Conservation (phyloP, 1,140 invertebrate species). For the Lepidurus arcticus region DNA sequence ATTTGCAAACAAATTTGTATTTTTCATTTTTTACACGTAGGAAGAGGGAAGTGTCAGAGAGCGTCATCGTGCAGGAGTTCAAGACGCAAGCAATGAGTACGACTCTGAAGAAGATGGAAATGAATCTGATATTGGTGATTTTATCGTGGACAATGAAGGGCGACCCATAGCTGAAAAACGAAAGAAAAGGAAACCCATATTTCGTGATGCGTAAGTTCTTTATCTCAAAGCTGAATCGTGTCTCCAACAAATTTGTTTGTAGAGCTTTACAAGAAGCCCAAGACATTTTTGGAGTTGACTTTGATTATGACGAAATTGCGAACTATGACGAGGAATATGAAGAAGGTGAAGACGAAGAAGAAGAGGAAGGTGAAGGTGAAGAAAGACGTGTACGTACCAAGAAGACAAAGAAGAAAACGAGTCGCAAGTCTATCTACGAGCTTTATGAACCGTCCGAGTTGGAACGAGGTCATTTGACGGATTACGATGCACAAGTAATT, state of each 20-base stretch:
- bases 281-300: constrained; percentile 98
- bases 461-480: constrained; percentile 91
- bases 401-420: constrained; percentile 63
- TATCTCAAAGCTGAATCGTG: not conserved
- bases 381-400: constrained; percentile 43
- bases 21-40: constrained; percentile 44
- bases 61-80: constrained; percentile 56
- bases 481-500: constrained; percentile 79
- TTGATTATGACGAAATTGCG: constrained; percentile 93
- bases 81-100: constrained; percentile 60
- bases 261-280: constrained; percentile 92
- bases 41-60: constrained; percentile 73
- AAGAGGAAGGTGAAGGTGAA: constrained; percentile 61
- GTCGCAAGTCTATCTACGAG: constrained; percentile 86
- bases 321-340: constrained; percentile 82
- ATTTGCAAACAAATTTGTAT: not conserved
- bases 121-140: constrained; percentile 84
- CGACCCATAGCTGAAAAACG: constrained; percentile 79
- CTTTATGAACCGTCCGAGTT: constrained; percentile 96
- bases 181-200: constrained; percentile 81
- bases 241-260: not conserved
- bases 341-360: constrained; percentile 70
- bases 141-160: constrained; percentile 96
- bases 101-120: constrained; percentile 66
- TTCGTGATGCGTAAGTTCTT: constrained; percentile 74